Conservation (phyloP, 2,888 invertebrate genomes). For the Cactoblastis cactorum region DNA sequence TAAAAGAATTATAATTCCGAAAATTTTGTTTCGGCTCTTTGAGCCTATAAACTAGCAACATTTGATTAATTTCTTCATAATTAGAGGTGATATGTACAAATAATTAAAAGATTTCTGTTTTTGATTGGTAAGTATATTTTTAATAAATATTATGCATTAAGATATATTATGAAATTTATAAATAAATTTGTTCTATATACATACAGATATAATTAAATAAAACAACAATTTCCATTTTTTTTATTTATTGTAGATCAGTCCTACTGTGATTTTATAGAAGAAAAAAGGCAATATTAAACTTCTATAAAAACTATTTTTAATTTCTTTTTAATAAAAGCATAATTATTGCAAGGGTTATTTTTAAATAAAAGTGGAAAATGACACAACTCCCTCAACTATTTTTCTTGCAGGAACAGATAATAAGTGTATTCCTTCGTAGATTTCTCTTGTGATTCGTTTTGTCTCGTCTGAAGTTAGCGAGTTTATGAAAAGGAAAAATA, state of each 20-base stretch:
- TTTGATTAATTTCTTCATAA: too few relatives aligned
- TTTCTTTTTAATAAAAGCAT: not conserved
- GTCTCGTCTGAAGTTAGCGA: constrained; percentile 31
- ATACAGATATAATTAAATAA: too few relatives aligned
- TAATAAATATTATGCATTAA: too few relatives aligned
- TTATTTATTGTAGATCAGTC: too few relatives aligned
- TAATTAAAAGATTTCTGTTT: too few relatives aligned
- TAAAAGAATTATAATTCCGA: constrained; percentile 15
- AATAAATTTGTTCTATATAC: too few relatives aligned
- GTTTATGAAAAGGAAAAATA: constrained; percentile 41
- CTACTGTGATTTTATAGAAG: too few relatives aligned
- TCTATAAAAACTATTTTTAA: not conserved
- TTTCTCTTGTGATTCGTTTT: constrained; percentile 29
- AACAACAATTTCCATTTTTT: too few relatives aligned
- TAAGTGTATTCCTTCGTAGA: constrained; percentile 28
- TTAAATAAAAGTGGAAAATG: not conserved
- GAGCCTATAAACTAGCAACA: not conserved
- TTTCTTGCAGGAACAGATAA: constrained; percentile 16
- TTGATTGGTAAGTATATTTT: too few relatives aligned
- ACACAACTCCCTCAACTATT: not conserved
- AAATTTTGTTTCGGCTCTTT: not conserved
- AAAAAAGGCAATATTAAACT: too few relatives aligned
- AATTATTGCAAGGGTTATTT: not conserved
- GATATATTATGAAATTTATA: too few relatives aligned
- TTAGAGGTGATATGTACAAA: too few relatives aligned